Evolutionary conservation across 2,888 invertebrate genomes (phyloP).

Genomic region (Cancer borealis): DNA sequence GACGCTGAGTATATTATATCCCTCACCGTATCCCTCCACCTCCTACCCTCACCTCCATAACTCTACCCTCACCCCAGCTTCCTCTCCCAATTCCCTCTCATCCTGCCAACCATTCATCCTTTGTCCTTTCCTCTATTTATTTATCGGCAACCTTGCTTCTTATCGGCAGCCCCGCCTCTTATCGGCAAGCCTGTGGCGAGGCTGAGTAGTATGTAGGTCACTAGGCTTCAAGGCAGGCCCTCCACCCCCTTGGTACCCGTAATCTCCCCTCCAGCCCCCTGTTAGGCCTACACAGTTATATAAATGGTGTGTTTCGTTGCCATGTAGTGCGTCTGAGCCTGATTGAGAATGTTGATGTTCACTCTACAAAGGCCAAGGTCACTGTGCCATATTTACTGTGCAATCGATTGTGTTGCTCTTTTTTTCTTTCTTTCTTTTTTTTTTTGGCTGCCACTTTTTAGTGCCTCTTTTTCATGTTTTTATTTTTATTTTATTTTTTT

Average conservation of each 20-base stretch:
- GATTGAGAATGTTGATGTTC: too few species aligned
- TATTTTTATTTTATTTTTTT: too few species aligned
- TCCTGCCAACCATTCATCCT: not conserved
- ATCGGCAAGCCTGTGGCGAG: not conserved
- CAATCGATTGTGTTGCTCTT: too few species aligned
- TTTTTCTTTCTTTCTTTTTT: too few species aligned
- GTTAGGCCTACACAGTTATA: not conserved
- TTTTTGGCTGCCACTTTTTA: too few species aligned
- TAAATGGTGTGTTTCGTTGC: too few species aligned
- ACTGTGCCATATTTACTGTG: too few species aligned
- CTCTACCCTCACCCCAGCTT: not conserved
- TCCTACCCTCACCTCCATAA: not conserved
- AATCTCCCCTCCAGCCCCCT: not conserved
- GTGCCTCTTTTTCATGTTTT: too few species aligned
- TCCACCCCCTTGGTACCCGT: not conserved
- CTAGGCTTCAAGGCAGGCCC: not conserved
- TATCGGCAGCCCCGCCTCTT: not conserved
- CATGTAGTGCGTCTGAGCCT: too few species aligned
- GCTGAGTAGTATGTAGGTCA: not conserved
- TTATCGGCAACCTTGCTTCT: not conserved
- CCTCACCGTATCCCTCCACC: not conserved
- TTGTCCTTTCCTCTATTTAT: not conserved
- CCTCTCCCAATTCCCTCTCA: slow-evolving; percentile 6
- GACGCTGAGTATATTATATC: too few species aligned
- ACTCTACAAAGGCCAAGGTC: too few species aligned